Base-by-base conservation (phyloP, 2,113 vertebrate genomes). In the Ariopsis seemanni region DNA sequence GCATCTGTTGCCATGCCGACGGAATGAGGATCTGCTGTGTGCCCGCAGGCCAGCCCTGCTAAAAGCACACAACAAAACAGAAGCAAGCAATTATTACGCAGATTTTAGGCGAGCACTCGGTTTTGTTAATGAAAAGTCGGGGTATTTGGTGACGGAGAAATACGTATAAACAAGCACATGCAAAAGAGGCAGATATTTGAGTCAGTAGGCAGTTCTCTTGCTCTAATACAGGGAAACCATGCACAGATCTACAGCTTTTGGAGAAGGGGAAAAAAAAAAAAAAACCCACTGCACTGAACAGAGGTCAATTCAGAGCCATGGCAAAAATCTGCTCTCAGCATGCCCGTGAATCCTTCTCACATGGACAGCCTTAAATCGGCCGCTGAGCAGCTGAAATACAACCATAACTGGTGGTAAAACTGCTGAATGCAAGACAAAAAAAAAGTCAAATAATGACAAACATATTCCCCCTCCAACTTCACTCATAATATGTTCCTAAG, bases 11-110 rank as follows among this genome's bases (percentile, higher is more conserved):
- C 98, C 98, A 99, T 15, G 98, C 95, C 74, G 98, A 99, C 60
- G 98, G 98, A 85, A 99, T 96, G 91, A 99, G 95, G 86, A 99
- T 99, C 95, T 99, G 98, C 90, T 99, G 98, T 67, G 98, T 97
- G 83, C 97, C 97, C 55, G 97, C 96, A 20, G 97, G 97, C 98
- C 98, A 99, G 88, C 97, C 97, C 96, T 99, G 98, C 97, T 99
- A 94, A 90, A 95, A 93, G 92, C 94, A 86, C 18, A 89, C 75
- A 87, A 84, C 42, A 69, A 79, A 79, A 75, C 42, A 78, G 12
- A 90, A 52, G 14, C 72, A 30, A 42, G 2, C 30, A 42, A 48
- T 30, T 52, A 48, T 71, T 34, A 60, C 52, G 11, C 30, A 11
- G 17, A 7, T 60, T 60, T 60, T 34, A 60, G 15, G 42, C 11